Percentiles rank a stretch among this genome's conserved stretches.
Conservation (phyloP, 2,797 vertebrate genomes). For the Melanotaenia nigrans region DNA sequence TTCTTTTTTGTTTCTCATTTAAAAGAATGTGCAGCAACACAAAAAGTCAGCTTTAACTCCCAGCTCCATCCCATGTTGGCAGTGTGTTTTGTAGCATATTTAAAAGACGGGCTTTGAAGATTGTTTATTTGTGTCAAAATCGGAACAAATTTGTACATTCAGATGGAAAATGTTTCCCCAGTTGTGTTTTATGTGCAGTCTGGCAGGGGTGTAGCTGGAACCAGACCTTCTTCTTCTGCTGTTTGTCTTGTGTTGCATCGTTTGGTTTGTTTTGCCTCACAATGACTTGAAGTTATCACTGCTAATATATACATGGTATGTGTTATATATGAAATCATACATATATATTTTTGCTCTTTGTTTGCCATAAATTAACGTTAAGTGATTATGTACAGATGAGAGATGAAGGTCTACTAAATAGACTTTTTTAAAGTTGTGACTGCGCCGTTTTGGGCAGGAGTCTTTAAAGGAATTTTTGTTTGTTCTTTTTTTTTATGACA, state of each 20-base stretch:
- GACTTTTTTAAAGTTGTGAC: conserved; percentile 81
- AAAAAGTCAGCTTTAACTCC: conserved; percentile 48
- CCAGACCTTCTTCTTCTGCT: conserved; percentile 47
- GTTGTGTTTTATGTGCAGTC: conserved; percentile 45
- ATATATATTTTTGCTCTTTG: conserved; percentile 70
- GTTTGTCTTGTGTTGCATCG: conserved; percentile 59
- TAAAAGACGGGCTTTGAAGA: conserved; percentile 65
- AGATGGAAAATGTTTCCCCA: conserved; percentile 26
- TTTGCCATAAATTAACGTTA: conserved; percentile 80
- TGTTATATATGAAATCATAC: conserved; percentile 73
- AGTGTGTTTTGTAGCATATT: conserved; percentile 73
- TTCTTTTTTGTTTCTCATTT: conserved; percentile 52
- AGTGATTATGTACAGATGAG: conserved; percentile 77
- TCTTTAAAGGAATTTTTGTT: conserved; percentile 51
- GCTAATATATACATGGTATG: conserved; percentile 73
- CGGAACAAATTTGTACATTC: conserved; percentile 67
- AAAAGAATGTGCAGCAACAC: conserved; percentile 46
- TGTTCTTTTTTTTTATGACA: conserved; percentile 30
- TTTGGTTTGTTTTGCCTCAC: conserved; percentile 70
- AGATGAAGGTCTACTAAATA: conserved; percentile 76
- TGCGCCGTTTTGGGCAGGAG: conserved; percentile 57
- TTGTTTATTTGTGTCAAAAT: conserved; percentile 55
- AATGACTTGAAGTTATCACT: conserved; percentile 82
- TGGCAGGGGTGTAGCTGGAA: conserved; percentile 77
- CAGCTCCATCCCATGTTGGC: conserved; percentile 59